These are phyloP conservation scores for Erythrocercus mccallii DNA, from an alignment of 2,113 vertebrate species.

Conservation along the genomic window DNA sequence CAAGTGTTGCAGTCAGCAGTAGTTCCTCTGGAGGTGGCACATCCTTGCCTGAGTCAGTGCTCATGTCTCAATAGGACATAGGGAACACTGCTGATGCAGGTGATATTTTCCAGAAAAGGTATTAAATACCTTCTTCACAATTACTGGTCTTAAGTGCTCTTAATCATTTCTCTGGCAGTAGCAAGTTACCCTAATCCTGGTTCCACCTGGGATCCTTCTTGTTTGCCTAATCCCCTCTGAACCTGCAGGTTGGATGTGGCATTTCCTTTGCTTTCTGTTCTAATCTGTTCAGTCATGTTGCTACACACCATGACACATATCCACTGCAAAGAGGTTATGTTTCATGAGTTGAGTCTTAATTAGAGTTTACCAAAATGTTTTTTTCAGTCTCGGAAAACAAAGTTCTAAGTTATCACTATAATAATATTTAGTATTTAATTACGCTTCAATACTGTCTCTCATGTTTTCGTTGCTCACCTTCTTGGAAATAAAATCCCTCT, in stretches of 20 bases:
- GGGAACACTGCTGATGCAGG: neutral
- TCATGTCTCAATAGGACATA: neutral
- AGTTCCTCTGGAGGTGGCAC: neutral
- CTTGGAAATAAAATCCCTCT: neutral
- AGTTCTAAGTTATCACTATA: neutral
- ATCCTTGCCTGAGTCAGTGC: neutral
- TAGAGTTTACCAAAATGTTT: neutral
- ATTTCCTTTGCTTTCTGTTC: neutral
- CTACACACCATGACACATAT: neutral
- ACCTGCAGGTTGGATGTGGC: neutral
- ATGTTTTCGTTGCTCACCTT: neutral
- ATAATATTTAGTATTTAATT: conserved; percentile 5
- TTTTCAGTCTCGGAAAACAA: neutral
- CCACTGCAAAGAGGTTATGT: neutral
- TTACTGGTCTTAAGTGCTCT: conserved; percentile 16
- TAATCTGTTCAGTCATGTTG: conserved; percentile 39
- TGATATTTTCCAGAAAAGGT: neutral
- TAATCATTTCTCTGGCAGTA: neutral
- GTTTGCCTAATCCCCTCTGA: conserved; percentile 4
- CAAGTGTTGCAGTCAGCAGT: neutral
- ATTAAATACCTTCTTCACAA: neutral
- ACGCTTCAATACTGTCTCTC: neutral
- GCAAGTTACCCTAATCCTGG: neutral
- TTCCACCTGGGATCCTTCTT: conserved; percentile 16
- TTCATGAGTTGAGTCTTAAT: neutral